phyloP scores from a whole-genome alignment of 2,797 vertebrate species.

The Cercopithecus mitis region DNA sequence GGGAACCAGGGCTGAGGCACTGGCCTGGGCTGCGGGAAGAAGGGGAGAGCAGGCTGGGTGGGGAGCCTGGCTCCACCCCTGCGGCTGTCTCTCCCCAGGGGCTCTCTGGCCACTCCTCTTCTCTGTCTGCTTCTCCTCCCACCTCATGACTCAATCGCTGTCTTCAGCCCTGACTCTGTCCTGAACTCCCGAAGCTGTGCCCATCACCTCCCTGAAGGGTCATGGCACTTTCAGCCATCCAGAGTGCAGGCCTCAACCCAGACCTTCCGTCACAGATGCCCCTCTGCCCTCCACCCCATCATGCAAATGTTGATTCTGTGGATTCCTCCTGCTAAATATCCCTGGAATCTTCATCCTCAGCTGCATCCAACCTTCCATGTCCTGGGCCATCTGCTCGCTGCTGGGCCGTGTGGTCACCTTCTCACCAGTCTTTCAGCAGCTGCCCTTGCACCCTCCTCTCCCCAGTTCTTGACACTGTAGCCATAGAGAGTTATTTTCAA shows the following conservation, averaged over 20 bases:
- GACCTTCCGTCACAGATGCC: not conserved
- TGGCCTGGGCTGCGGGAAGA: not conserved
- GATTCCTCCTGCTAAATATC: not conserved
- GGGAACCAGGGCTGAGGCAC: not conserved
- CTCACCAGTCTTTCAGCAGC: not conserved
- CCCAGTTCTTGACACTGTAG: not conserved
- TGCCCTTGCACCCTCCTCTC: not conserved
- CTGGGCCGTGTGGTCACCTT: not conserved
- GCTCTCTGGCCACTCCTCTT: not conserved
- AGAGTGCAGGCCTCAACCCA: accelerated
- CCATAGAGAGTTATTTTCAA: not conserved
- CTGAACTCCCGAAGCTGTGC: not conserved
- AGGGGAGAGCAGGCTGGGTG: not conserved
- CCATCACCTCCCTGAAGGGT: not conserved
- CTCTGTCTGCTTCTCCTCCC: accelerated
- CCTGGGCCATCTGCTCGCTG: not conserved
- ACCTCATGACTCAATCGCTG: not conserved
- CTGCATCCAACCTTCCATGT: not conserved
- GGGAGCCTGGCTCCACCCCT: not conserved
- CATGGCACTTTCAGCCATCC: not conserved
- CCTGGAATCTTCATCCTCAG: not conserved
- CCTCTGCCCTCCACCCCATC: not conserved
- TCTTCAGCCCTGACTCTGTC: no score
- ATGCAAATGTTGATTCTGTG: not conserved
- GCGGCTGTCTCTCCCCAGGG: not conserved